Evolutionary conservation across 2,113 vertebrate species (phyloP), one percentile per base, ranked within the genome.

Genomic region (Todiramphus chloris): DNA sequence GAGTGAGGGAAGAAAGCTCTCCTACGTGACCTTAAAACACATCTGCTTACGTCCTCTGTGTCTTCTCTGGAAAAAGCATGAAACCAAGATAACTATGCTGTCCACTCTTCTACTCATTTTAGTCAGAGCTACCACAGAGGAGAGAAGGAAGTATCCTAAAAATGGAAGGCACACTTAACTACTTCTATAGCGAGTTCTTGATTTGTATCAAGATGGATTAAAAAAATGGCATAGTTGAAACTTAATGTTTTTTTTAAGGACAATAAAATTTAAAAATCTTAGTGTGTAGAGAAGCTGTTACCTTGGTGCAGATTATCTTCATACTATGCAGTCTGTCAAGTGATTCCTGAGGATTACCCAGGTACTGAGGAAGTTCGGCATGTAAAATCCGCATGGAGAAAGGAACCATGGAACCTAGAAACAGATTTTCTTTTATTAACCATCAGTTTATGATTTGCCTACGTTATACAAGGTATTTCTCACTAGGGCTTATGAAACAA

Each of bases 311-410:
- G 97, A 99, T 97, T 17, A 97, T 98, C 98, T 98, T 99, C 97
- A 99, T 98, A n/a, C 81, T 94, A 81, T 99, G 99, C 86, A 99
- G 98, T 86, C 99, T 98, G 97, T 99, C 99, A 96, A 99, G 98
- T 21, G 99, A 98, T 92, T 99, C 99, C 97, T 99, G 99, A 43
- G 99, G 98, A 94, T 98, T 99, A 79, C 98, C 98, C 81, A 99
- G 96, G 96, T 99, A 99, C 96, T 99, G 99, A 87, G 98, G 99
- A 70, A 99, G 99, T 96, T 99, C 99, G 0, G 99, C 99, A 33
- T 99, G 99, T 74, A 99, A 97, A 97, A 99, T 98, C 62, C 99
- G 96, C 99, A 99, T 99, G 43, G 99, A 99, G 96, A 99, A 99
- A 55, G 99, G 99, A 83, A 99, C 99, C 99, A 99, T 99, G 83